Percentiles rank a stretch among this genome's conserved stretches.
Conservation (phyloP, 2,888 invertebrate genomes). For the Drosophila picticornis region DNA sequence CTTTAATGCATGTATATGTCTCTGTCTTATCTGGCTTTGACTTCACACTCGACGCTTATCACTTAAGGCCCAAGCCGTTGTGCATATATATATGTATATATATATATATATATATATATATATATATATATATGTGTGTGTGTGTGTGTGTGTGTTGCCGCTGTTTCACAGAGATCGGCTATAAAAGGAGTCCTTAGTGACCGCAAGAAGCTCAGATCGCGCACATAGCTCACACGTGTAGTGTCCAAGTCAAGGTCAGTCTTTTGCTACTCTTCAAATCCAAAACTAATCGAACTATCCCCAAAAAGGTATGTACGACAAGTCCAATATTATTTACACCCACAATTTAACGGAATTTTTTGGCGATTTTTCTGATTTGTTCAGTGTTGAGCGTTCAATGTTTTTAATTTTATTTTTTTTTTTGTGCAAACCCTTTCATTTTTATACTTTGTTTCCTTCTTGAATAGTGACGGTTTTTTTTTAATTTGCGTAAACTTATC, state of each 20-base stretch:
- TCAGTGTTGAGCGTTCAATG: background rate
- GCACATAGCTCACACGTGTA: slow-evolving; percentile 34
- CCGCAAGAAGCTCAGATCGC: slow-evolving; percentile 50
- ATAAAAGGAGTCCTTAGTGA: slow-evolving; percentile 58
- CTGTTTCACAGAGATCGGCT: slow-evolving; percentile 44
- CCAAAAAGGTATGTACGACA: slow-evolving; percentile 38
- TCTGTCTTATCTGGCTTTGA: slow-evolving; percentile 50
- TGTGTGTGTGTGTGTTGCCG: slow-evolving; percentile 24
- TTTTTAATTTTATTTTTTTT: background rate
- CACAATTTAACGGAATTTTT: background rate
- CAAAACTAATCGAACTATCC: background rate
- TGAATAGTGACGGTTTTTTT: background rate
- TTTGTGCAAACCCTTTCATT: background rate
- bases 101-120: slow-evolving; percentile 11
- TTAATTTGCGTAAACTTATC: background rate
- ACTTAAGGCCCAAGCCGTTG: slow-evolving; percentile 18
- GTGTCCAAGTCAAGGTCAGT: slow-evolving; percentile 37
- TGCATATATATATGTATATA: slow-evolving; percentile 1
- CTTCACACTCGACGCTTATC: slow-evolving; percentile 53
- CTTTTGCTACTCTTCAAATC: slow-evolving; percentile 4
- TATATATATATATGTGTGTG: slow-evolving; percentile 10
- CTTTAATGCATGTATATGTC: background rate
- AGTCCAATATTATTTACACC: background rate
- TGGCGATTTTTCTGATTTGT: background rate
- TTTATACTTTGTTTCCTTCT: background rate